These are phyloP conservation scores for Drosophila ambigua DNA, from an alignment of 1,140 invertebrate genomes.

Conservation along the genomic window DNA sequence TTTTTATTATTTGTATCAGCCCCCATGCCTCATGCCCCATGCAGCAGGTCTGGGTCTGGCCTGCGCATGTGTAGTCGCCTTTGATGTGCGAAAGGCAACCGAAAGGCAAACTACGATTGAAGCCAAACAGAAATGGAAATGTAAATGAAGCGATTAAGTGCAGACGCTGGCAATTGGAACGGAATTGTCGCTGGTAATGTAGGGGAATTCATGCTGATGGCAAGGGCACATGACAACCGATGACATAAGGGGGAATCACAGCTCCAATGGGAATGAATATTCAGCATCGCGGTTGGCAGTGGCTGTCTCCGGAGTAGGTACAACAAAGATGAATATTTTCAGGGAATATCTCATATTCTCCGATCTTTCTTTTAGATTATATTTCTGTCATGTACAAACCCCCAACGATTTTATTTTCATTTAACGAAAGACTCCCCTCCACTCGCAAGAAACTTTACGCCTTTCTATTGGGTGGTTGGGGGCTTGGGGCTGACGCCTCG, in stretches of 20 bases:
- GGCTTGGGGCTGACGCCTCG: conserved; percentile 5
- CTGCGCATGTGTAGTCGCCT: conserved; percentile 76
- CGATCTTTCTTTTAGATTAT: too few species aligned
- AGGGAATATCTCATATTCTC: too few species aligned
- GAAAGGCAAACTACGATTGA: conserved; percentile 11
- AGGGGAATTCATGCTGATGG: conserved; percentile 13
- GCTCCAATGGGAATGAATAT: too few species aligned
- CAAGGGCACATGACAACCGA: not conserved
- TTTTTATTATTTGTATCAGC: conserved; percentile 25
- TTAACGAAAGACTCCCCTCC: too few species aligned
- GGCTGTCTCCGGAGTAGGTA: too few species aligned
- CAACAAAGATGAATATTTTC: too few species aligned
- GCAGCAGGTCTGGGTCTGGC: conserved; percentile 13
- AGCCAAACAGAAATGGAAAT: conserved; percentile 46
- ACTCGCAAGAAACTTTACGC: conserved; percentile 16
- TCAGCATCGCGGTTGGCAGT: too few species aligned
- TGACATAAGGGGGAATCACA: conserved; percentile 15
- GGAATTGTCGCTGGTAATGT: conserved; percentile 50
- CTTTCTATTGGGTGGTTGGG: conserved; percentile 20
- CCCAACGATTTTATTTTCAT: too few species aligned
- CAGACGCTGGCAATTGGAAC: conserved; percentile 58
- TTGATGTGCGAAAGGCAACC: conserved; percentile 63
- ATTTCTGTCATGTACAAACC: too few species aligned
- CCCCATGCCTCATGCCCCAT: not conserved
- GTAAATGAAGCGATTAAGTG: conserved; percentile 72